Evolutionary conservation across 1,140 invertebrate species (phyloP), one percentile per base, ranked within the genome.

Genomic region (Coelopa frigida): DNA sequence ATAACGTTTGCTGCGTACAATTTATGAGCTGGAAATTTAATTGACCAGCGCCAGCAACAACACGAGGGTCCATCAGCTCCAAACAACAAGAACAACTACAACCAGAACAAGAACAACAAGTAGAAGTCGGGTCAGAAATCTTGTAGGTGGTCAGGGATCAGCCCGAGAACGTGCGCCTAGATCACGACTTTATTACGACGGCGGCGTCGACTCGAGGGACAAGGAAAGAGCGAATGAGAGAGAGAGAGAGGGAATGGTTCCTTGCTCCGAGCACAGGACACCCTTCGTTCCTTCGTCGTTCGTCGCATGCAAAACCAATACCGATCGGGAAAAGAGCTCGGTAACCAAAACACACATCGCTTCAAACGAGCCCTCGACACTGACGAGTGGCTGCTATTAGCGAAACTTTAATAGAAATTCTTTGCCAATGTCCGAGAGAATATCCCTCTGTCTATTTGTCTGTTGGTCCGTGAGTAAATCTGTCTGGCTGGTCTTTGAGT

Each of bases 1-100:
- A 56, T 54, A 60, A 54, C 52, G n/a, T n/a, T 63, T 55, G 58
- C 56, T 60, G 60, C 46, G 42, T 53, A 63, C 46, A 63, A 63
- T 63, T 63, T 63, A 63, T 63, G 60, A 60, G 58, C 54, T 52
- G 51, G 43, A 51, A 52, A 51, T 63, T 63, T 63, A 63, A 63
- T 63, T 63, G 60, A 59, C 57, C 51, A 52, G 46, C 51, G 53
- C 51, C 46, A 48, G 52, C 36, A 45, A 44, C 15, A 48, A 27
- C 26, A 44, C 35, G 8, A 29, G 46, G 23, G n/a, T n/a, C n/a
- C n/a, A n/a, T n/a, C n/a, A n/a, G n/a, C n/a, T n/a, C 27, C 17
- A 42, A 29, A 14, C 40, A 42, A 42, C 15, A 42, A 42, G 17
- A 42, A 41, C 24, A 41, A 42, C 7, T 4, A 24, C 32, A n/a